Evolutionary conservation across 2,113 vertebrate species (phyloP), one percentile per base, ranked within the genome.

Genomic region (Chloroceryle aenea): DNA sequence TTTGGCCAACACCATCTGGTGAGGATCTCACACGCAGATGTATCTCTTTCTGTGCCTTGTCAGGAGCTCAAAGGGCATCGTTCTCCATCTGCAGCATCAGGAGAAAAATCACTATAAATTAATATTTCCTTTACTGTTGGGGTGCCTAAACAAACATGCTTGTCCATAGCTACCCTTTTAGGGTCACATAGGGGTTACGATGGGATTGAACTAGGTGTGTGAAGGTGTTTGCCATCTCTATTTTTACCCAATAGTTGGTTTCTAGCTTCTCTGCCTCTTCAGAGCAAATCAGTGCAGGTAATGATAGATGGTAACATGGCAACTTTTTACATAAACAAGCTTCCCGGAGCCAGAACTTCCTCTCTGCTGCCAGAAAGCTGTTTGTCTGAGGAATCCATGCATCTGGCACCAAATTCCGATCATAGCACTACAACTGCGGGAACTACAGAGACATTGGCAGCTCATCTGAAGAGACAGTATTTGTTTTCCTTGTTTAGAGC

Each of bases 321-420:
- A 95, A 72, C 53, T 71, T 82, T 32, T 82, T 72, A 83, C 58
- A 82, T 14, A 92, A 94, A 85, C 81, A 89, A 61, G 36, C 84
- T 89, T 89, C 62, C 62, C 3, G 5, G 48, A 94, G 87, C 93
- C 93, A 95, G 69, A 94, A 92, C 94, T 71, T 95, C 69, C 48
- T 89, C 58, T 32, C 36, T 72, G 36, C 85, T 96, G 96, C 95
- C 95, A 95, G 95, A 92, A 96, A 89, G 77, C 89, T 94, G 84
- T 94, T 97, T 96, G 91, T 92, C 91, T 95, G 91, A 91, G 81
- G 85, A 94, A 94, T 91, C 81, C 91, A 95, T 95, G 91, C 95
- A 97, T 92, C 96, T 97, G 96, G 96, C 91, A 96, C 66, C 58
- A 68, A 96, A 95, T 79, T 91, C 89, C 89, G 75, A 76, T 91